These are phyloP conservation scores for Idaea biselata DNA, from an alignment of 2,888 invertebrate species.

Conservation along the genomic window DNA sequence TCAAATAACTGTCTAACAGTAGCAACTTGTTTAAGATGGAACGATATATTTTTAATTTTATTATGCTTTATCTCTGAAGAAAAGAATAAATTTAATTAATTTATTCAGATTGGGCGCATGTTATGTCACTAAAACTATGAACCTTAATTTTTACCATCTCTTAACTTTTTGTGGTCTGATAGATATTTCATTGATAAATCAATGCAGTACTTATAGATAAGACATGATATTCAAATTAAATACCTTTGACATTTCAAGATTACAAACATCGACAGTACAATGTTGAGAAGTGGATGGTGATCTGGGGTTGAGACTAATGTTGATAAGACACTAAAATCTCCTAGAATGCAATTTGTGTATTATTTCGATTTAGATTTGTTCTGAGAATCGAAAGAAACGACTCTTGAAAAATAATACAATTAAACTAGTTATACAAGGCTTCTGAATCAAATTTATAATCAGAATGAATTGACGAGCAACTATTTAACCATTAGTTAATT, in stretches of 20 bases:
- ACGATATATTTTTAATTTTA: not conserved
- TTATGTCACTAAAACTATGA: slow-evolving; percentile 15
- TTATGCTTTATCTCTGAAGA: not conserved
- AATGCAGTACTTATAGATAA: slow-evolving; percentile 68
- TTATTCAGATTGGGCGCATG: not conserved
- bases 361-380: not conserved
- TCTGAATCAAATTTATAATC: too few species aligned
- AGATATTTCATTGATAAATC: slow-evolving; percentile 72
- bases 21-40: not conserved
- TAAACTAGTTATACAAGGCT: too few species aligned
- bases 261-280: slow-evolving; percentile 72
- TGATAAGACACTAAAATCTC: slow-evolving; percentile 34
- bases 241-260: slow-evolving; percentile 79
- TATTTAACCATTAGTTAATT: too few species aligned
- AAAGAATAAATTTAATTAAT: not conserved
- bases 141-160: slow-evolving; percentile 25
- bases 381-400: not conserved
- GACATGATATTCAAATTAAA: slow-evolving; percentile 78
- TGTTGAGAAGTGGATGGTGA: slow-evolving; percentile 52
- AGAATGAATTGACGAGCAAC: too few species aligned
- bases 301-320: slow-evolving; percentile 41
- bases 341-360: not conserved
- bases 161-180: slow-evolving; percentile 36
- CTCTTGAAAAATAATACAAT: too few species aligned
- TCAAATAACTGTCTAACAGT: not conserved